phyloP scores from a whole-genome alignment of 1,140 invertebrate species.

The Eupristina koningsbergeri region DNA sequence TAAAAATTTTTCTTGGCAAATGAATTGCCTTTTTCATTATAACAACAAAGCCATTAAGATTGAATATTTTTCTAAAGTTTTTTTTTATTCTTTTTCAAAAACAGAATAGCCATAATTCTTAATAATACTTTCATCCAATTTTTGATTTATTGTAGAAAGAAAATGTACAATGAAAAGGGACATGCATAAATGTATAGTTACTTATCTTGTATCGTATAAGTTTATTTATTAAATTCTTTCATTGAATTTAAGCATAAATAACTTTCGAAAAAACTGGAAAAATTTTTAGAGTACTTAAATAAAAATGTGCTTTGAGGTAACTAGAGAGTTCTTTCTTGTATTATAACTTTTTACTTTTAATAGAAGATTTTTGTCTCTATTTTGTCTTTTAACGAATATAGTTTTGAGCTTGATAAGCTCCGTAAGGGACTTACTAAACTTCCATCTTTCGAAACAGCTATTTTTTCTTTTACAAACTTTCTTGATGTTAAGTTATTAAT shows the following conservation, averaged over 20 bases:
- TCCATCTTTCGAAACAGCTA: background rate
- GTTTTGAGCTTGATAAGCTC: slow-evolving; percentile 44
- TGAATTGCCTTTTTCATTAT: too few relatives aligned
- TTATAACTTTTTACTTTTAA: slow-evolving; percentile 31
- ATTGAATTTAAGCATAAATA: background rate
- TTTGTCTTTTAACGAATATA: slow-evolving; percentile 27
- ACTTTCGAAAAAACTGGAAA: background rate
- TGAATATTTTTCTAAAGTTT: too few relatives aligned
- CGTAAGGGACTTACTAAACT: slow-evolving; percentile 17
- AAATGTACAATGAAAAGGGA: background rate
- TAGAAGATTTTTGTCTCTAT: slow-evolving; percentile 31
- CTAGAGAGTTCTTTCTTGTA: background rate
- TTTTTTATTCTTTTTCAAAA: too few relatives aligned
- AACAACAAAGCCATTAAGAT: too few relatives aligned
- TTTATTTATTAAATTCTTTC: background rate
- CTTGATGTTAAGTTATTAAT: slow-evolving; percentile 30
- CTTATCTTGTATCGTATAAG: background rate
- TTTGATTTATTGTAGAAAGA: background rate
- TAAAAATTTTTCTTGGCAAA: too few relatives aligned
- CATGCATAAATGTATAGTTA: background rate
- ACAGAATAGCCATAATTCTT: background rate
- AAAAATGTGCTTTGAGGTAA: background rate
- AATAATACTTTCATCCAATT: background rate
- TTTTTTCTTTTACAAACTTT: slow-evolving; percentile 25
- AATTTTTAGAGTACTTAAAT: slow-evolving; percentile 12